These are phyloP conservation scores for Heliconius charithonia DNA, from an alignment of 2,888 invertebrate species.

Conservation along the genomic window DNA sequence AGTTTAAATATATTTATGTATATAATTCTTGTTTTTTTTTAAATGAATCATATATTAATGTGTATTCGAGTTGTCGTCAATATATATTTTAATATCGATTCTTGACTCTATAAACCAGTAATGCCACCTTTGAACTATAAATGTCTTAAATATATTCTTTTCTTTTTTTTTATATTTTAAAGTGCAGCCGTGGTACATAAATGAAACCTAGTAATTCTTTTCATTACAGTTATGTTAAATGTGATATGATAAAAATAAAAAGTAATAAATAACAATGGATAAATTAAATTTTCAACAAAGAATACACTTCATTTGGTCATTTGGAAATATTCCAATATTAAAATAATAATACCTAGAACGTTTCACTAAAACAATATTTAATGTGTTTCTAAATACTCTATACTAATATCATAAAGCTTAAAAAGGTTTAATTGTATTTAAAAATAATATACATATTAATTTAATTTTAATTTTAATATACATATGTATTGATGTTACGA, in stretches of 20 bases:
- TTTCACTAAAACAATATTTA: too few species aligned
- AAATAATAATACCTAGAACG: too few species aligned
- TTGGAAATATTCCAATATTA: too few species aligned
- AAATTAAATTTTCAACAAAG: too few species aligned
- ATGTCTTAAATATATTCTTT: conserved; percentile 48
- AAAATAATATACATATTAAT: too few species aligned
- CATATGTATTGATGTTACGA: too few species aligned
- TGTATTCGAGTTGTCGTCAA: conserved; percentile 46
- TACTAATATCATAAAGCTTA: too few species aligned
- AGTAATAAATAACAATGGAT: background rate
- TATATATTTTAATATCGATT: conserved; percentile 56
- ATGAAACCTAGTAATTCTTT: background rate
- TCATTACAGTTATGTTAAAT: background rate
- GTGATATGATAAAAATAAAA: background rate
- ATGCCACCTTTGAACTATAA: conserved; percentile 75
- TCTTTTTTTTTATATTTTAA: conserved; percentile 14
- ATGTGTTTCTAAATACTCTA: too few species aligned
- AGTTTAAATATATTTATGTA: conserved; percentile 18
- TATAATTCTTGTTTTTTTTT: conserved; percentile 2
- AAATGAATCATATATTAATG: conserved; percentile 37
- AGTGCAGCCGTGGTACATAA: background rate
- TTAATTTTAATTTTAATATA: too few species aligned
- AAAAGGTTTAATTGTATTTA: too few species aligned
- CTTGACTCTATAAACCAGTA: conserved; percentile 64
- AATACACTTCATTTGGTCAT: too few species aligned